Base-by-base conservation (phyloP, 30 jellyfish, hydroid and myxozoan species). In the Pseudorhiza aurosa region DNA sequence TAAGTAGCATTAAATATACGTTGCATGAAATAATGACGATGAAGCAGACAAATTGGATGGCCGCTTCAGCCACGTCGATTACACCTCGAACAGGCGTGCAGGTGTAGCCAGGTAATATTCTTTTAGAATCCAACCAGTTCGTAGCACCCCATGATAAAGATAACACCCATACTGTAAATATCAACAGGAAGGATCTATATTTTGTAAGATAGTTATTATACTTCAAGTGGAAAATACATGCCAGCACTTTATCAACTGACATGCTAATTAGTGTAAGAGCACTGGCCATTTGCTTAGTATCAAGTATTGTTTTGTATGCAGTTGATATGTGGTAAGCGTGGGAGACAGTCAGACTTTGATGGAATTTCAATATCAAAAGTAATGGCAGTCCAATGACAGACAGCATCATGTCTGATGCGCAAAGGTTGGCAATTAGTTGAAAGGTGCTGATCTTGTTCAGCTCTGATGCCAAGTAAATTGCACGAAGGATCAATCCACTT, bases 221-320 rank as follows among this genome's bases (percentile, higher is more conserved):
- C 33, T 58, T 83, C 58, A 83, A 55, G 46, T 71, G 95, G 39
- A 83, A 70, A 4, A 57, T n/a, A 43, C 95, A 83, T 15, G 88
- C 95, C 10, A 83, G 50, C 19, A 83, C 95, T 47, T 83, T 83
- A 29, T 83, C 95, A 17, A 83, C 25, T 2, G 95, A 83, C 1
- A 83, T 39, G 18, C 87, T 53, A 15, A 83, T 47, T 29, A 83
- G 43, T 21, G 95, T 83, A 15, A 83, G 32, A 28, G 65, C 87
- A 18, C 87, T 51, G 57, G 46, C 87, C 1, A 65, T 8, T 57
- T 70, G 70, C 33, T 57, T 50, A 11, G 82, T 39, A 27, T 40
- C 73, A 21, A 69, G 47, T 12, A 62, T 22, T 39, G 60, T 42
- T 24, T 43, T 57, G 53, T 39, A 83, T 0, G 75, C 73, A 9